Conservation (phyloP, 2,888 invertebrate genomes). For the Carpatolechia fugitivella region DNA sequence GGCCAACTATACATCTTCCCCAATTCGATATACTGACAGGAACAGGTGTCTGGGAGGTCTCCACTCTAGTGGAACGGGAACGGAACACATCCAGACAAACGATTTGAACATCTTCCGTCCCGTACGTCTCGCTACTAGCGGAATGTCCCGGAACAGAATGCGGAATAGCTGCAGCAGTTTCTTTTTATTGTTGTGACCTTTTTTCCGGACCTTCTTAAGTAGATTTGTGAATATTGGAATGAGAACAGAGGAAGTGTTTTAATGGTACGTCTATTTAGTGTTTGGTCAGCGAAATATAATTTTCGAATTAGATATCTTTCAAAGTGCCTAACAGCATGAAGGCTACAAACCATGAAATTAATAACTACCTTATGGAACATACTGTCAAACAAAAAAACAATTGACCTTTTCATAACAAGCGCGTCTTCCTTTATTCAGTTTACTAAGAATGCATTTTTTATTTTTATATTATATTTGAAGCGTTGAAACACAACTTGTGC, state of each 20-base stretch:
- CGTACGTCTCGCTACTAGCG: constrained; percentile 27
- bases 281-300: no score
- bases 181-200: constrained; percentile 39
- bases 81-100: constrained; percentile 40
- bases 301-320: no score
- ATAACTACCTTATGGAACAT: no score
- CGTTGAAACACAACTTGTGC: no score
- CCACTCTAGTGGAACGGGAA: constrained; percentile 32
- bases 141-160: constrained; percentile 30
- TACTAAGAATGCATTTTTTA: no score
- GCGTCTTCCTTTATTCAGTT: no score
- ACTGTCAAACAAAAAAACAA: no score
- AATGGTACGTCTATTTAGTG: neutral
- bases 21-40: constrained; percentile 47
- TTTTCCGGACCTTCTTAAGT: neutral
- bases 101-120: constrained; percentile 27
- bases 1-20: constrained; percentile 39
- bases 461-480: no score
- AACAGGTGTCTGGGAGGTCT: constrained; percentile 50
- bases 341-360: no score
- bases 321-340: no score
- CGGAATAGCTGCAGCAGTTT: constrained; percentile 32
- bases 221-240: neutral
- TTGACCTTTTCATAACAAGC: no score
- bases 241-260: neutral